A percentile compares a stretch with the other conserved stretches of the same genome.
Conservation (phyloP, 2,797 vertebrate species). For the Dermochelys coriacea region DNA sequence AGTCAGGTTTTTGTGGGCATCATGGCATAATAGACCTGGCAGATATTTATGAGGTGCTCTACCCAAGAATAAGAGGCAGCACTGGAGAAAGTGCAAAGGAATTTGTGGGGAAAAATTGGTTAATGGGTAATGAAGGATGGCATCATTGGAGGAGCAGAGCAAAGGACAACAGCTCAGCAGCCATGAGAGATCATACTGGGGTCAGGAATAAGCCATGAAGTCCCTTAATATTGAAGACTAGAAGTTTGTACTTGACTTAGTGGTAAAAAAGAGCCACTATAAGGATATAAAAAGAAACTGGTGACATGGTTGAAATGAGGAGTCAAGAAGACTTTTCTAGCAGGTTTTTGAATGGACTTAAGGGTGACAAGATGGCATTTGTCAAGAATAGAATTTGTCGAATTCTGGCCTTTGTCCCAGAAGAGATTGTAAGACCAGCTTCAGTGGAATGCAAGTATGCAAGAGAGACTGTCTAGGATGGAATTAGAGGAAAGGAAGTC, state of each 20-base stretch:
- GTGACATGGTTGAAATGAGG: background rate
- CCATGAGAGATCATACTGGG: background rate
- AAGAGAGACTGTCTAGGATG: background rate
- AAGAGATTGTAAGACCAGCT: background rate
- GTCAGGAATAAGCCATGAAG: background rate
- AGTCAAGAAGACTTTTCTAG: background rate
- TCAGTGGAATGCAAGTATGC: background rate
- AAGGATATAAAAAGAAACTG: background rate
- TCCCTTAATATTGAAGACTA: background rate
- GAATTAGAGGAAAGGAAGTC: background rate
- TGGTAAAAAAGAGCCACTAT: background rate
- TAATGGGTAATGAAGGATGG: background rate
- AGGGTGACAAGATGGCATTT: background rate
- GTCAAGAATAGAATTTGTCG: background rate
- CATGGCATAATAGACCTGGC: background rate
- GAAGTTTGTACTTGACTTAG: background rate
- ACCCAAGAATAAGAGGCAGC: background rate
- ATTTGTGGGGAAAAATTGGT: background rate
- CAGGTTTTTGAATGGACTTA: background rate
- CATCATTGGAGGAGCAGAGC: background rate
- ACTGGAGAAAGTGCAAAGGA: background rate
- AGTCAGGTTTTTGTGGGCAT: background rate
- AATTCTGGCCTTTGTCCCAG: background rate
- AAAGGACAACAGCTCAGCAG: background rate
- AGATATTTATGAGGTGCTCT: background rate